Evolutionary conservation across 2,888 invertebrate species (phyloP).

Genomic region (Lysandra bellargus): DNA sequence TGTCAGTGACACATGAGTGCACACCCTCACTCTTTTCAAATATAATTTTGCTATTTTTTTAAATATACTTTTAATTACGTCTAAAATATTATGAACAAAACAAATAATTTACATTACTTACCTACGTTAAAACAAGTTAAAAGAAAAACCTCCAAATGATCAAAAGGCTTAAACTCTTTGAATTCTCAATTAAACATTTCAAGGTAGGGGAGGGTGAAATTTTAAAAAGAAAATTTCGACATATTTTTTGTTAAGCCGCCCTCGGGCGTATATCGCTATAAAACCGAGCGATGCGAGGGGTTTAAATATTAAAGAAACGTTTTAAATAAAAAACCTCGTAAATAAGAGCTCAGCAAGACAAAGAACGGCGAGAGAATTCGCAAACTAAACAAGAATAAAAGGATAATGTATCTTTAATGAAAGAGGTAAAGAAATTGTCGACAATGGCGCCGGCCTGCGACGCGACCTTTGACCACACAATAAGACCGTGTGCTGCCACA

Average conservation of each 20-base stretch:
- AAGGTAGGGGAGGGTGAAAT: neutral
- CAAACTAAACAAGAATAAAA: constrained; percentile 73
- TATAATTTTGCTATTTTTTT: neutral
- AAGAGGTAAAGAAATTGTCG: constrained; percentile 51
- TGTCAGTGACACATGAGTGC: constrained; percentile 2
- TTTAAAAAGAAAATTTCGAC: constrained; percentile 15
- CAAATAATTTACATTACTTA: constrained; percentile 19
- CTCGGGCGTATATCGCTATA: constrained; percentile 18
- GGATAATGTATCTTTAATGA: constrained; percentile 73
- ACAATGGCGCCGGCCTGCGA: constrained; percentile 43
- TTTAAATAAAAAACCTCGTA: constrained; percentile 77
- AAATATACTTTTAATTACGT: neutral
- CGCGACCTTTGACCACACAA: constrained; percentile 41
- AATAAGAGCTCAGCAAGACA: constrained; percentile 78
- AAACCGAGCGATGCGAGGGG: constrained; percentile 51
- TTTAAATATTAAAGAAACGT: constrained; percentile 72
- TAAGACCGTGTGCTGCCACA: constrained; percentile 40
- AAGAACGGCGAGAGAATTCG: constrained; percentile 70
- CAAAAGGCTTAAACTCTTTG: constrained; percentile 22
- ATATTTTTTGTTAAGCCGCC: neutral
- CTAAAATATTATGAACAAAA: neutral
- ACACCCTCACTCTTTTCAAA: neutral
- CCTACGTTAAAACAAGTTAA: constrained; percentile 4
- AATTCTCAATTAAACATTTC: constrained; percentile 23
- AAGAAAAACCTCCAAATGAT: constrained; percentile 22